These are phyloP conservation scores for Pachydiplax longipennis DNA, from an alignment of 2,888 invertebrate species.

Conservation along the genomic window DNA sequence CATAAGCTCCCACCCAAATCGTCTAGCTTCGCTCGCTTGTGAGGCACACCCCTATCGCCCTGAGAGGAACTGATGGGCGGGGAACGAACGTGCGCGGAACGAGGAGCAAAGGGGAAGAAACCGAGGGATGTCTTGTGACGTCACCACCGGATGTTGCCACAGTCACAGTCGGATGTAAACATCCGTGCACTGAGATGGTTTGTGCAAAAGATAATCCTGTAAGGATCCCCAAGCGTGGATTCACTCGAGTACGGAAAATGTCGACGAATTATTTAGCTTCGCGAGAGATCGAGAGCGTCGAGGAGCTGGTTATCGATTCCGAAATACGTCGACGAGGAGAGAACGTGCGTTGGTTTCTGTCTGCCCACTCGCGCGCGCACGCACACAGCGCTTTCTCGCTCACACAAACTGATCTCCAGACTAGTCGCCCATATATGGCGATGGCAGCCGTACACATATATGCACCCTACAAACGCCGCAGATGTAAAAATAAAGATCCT, in stretches of 20 bases:
- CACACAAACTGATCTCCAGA: conserved; percentile 24
- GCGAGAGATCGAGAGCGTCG: conserved; percentile 20
- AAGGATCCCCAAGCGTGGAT: neutral
- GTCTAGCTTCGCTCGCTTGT: conserved; percentile 31
- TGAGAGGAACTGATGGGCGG: conserved; percentile 41
- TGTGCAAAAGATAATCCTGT: conserved; percentile 10
- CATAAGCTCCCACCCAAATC: conserved; percentile 36
- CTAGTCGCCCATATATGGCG: conserved; percentile 43
- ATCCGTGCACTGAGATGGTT: conserved; percentile 26
- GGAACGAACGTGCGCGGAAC: conserved; percentile 34
- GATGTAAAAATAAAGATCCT: conserved; percentile 29
- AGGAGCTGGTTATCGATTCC: conserved; percentile 34
- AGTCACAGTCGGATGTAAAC: conserved; percentile 43
- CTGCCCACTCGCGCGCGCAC: conserved; percentile 11
- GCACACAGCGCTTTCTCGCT: neutral
- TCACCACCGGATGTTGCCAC: conserved; percentile 45
- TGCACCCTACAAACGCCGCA: conserved; percentile 4
- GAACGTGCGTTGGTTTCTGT: conserved; percentile 17
- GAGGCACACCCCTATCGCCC: conserved; percentile 43
- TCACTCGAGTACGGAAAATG: neutral
- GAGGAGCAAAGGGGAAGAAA: conserved; percentile 25
- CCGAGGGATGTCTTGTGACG: conserved; percentile 8
- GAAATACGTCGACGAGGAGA: conserved; percentile 2
- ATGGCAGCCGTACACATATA: conserved; percentile 28
- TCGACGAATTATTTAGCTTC: neutral